These are phyloP conservation scores for Musca domestica DNA, from an alignment of 1,140 invertebrate genomes.

Conservation along the genomic window DNA sequence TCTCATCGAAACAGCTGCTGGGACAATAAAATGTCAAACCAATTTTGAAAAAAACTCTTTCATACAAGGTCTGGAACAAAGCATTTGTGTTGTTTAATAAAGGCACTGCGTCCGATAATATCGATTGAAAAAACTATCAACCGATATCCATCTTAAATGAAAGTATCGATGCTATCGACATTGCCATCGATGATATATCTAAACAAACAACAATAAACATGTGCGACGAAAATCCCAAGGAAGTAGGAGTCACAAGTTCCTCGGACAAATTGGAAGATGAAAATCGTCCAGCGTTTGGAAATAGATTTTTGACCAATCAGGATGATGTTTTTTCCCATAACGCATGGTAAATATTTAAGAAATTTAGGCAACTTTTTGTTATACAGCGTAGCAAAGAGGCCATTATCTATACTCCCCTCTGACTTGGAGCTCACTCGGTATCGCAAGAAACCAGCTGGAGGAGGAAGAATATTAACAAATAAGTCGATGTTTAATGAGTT, in stretches of 20 bases:
- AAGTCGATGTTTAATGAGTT: constrained; percentile 67
- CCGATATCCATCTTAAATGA: too few species aligned
- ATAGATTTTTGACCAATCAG: constrained; percentile 70
- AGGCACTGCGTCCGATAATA: too few species aligned
- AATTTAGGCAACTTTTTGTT: not conserved
- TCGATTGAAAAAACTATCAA: too few species aligned
- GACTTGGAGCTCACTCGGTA: constrained; percentile 56
- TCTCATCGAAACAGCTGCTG: too few species aligned
- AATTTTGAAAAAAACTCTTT: too few species aligned
- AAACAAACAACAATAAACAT: constrained; percentile 8
- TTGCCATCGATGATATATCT: too few species aligned
- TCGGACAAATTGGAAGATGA: constrained; percentile 29
- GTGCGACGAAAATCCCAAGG: not conserved
- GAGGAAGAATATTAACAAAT: constrained; percentile 62
- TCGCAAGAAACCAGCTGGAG: constrained; percentile 64
- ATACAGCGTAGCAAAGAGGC: not conserved
- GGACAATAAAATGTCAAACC: too few species aligned
- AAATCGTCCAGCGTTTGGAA: constrained; percentile 78
- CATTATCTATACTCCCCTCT: not conserved
- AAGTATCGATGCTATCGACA: too few species aligned
- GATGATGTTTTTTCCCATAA: constrained; percentile 90
- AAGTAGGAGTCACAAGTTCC: too few species aligned
- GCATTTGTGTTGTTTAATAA: too few species aligned
- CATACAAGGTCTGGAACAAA: too few species aligned
- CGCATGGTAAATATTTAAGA: constrained; percentile 76